phyloP scores from a whole-genome alignment of 2,888 invertebrate species.

The Macaria liturata region DNA sequence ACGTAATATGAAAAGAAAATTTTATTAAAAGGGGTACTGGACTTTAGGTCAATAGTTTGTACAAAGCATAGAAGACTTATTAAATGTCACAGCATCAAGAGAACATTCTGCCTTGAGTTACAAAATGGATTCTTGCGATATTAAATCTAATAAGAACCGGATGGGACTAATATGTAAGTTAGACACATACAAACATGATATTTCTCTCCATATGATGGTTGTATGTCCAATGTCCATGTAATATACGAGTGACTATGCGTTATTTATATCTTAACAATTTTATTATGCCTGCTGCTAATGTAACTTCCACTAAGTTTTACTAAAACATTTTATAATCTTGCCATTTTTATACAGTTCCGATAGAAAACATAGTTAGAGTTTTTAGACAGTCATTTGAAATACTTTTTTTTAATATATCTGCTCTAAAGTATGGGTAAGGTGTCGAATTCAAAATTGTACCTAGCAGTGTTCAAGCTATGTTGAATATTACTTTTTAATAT shows the following conservation, averaged over 20 bases:
- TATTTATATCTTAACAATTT: constrained; percentile 74
- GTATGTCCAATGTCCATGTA: constrained; percentile 78
- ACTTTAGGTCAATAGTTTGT: constrained; percentile 14
- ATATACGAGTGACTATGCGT: constrained; percentile 63
- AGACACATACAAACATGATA: constrained; percentile 46
- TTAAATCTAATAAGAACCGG: constrained; percentile 40
- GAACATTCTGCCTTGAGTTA: constrained; percentile 37
- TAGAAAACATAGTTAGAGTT: no score
- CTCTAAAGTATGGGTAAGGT: no score
- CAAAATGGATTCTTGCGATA: constrained; percentile 32
- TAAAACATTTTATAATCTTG: no score
- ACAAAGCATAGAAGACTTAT: constrained; percentile 32
- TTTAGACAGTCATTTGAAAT: no score
- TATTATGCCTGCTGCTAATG: constrained; percentile 54
- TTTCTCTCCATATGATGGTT: constrained; percentile 77
- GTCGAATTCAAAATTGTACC: no score
- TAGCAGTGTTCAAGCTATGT: no score
- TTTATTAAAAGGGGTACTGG: constrained; percentile 1
- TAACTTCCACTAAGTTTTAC: constrained; percentile 1
- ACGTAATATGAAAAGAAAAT: no score
- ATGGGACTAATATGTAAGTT: constrained; percentile 58
- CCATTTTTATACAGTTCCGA: no score
- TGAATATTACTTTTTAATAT: no score
- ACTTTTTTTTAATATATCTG: no score
- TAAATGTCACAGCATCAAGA: constrained; percentile 27